phyloP scores from a whole-genome alignment of 2,888 invertebrate genomes.

The Ischnus inquisitorius region DNA sequence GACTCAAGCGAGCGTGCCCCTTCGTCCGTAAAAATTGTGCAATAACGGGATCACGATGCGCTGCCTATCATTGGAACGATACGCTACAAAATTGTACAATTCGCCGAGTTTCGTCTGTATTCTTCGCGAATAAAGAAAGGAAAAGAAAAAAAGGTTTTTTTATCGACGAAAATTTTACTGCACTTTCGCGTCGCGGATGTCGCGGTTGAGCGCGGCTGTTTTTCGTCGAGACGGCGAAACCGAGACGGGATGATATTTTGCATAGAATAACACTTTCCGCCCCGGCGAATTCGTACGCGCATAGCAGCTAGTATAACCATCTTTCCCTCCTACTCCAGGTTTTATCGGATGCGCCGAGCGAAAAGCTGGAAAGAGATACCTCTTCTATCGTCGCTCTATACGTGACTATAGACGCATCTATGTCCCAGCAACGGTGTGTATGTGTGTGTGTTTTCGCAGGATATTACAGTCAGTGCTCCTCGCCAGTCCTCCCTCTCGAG shows the following conservation, averaged over 20 bases:
- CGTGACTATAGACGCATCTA: constrained; percentile 2
- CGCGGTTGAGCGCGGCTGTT: not conserved
- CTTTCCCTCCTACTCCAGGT: constrained; percentile 27
- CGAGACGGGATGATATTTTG: constrained; percentile 56
- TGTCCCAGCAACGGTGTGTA: constrained; percentile 8
- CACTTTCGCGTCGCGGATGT: constrained; percentile 15
- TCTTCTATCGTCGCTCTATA: not conserved
- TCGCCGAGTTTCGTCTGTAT: constrained; percentile 5
- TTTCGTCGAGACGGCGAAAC: constrained; percentile 13
- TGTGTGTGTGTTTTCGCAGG: constrained; percentile 18
- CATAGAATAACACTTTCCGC: constrained; percentile 66
- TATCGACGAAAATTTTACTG: constrained; percentile 1
- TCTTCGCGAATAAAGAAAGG: not conserved
- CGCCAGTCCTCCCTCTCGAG: not conserved
- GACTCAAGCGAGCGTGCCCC: not conserved
- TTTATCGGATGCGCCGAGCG: constrained; percentile 32
- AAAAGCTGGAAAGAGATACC: constrained; percentile 34
- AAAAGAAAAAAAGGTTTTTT: constrained; percentile 1
- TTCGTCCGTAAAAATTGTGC: not conserved
- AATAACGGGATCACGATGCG: not conserved
- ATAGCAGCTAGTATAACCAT: constrained; percentile 16
- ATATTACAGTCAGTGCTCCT: constrained; percentile 34
- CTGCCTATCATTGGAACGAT: not conserved
- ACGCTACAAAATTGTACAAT: constrained; percentile 1
- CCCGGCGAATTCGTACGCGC: constrained; percentile 33